Evolutionary conservation across 1,140 invertebrate genomes (phyloP).

Genomic region (Nephila pilipes): DNA sequence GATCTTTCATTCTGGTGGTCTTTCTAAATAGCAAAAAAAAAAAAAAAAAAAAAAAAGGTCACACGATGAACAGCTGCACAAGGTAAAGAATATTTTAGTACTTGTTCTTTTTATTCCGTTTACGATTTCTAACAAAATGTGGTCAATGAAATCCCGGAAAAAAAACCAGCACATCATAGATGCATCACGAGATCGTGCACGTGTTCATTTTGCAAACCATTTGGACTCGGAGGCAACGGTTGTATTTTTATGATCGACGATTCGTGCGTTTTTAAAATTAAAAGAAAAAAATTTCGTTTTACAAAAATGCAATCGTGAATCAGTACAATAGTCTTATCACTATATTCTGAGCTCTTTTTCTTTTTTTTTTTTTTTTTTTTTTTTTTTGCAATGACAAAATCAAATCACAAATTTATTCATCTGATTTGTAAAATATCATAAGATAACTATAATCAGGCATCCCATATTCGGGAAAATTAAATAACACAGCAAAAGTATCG

Average conservation of each 20-base stretch:
- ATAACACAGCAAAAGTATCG: too few species aligned
- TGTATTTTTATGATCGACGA: not conserved
- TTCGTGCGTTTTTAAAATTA: not conserved
- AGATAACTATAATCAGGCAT: too few species aligned
- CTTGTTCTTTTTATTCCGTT: not conserved
- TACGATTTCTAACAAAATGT: conserved; percentile 6
- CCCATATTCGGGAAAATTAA: too few species aligned
- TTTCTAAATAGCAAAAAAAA: too few species aligned
- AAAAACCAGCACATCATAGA: not conserved
- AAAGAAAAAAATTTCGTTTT: not conserved
- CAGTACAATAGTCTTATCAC: too few species aligned
- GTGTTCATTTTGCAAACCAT: not conserved
- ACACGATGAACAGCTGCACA: not conserved
- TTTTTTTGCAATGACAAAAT: too few species aligned
- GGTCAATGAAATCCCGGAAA: not conserved
- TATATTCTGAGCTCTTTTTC: too few species aligned
- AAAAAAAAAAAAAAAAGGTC: not conserved
- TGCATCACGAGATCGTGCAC: not conserved
- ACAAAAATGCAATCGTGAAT: not conserved
- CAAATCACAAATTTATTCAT: too few species aligned
- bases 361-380: too few species aligned
- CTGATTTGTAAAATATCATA: too few species aligned
- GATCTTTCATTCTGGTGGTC: too few species aligned
- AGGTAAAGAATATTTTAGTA: not conserved
- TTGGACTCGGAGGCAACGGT: not conserved